A percentile compares a stretch with the other conserved stretches of the same genome.
These are phyloP conservation scores for Alloscopus bannaensis DNA, from an alignment of 2,888 invertebrate genomes.

Conservation along the genomic window DNA sequence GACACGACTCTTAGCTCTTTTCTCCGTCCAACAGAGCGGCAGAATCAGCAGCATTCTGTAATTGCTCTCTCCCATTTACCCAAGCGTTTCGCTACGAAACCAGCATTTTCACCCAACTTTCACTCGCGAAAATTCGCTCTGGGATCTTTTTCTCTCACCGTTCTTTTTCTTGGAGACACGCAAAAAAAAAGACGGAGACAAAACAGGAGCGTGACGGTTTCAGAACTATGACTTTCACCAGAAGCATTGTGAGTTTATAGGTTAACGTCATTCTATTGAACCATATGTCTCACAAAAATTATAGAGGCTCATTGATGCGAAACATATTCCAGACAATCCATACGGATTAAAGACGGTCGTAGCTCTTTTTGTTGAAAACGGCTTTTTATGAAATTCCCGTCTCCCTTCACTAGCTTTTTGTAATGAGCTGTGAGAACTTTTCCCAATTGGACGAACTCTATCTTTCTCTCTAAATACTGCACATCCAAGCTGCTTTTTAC, in stretches of 20 bases:
- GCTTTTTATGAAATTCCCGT: constrained; percentile 44
- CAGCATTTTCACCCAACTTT: too few relatives aligned
- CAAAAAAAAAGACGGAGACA: too few relatives aligned
- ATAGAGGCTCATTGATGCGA: constrained; percentile 45
- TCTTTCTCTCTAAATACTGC: too few relatives aligned
- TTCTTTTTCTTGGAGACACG: too few relatives aligned
- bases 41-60: constrained; percentile 49
- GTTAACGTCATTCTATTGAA: constrained; percentile 32
- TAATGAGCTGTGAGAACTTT: constrained; percentile 58
- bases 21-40: constrained; percentile 25
- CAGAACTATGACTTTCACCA: too few relatives aligned
- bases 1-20: too few relatives aligned
- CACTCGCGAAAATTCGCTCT: too few relatives aligned
- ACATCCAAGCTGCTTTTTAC: too few relatives aligned
- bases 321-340: constrained; percentile 48
- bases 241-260: too few relatives aligned
- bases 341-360: constrained; percentile 52
- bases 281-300: too few relatives aligned
- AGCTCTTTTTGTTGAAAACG: constrained; percentile 37
- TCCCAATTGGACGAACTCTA: constrained; percentile 33
- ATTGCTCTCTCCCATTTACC: constrained; percentile 28
- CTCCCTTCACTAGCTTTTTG: constrained; percentile 35
- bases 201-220: too few relatives aligned
- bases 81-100: constrained; percentile 1
- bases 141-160: too few relatives aligned